phyloP scores from a whole-genome alignment of 2,888 invertebrate species.

The Coenonympha glycerion region DNA sequence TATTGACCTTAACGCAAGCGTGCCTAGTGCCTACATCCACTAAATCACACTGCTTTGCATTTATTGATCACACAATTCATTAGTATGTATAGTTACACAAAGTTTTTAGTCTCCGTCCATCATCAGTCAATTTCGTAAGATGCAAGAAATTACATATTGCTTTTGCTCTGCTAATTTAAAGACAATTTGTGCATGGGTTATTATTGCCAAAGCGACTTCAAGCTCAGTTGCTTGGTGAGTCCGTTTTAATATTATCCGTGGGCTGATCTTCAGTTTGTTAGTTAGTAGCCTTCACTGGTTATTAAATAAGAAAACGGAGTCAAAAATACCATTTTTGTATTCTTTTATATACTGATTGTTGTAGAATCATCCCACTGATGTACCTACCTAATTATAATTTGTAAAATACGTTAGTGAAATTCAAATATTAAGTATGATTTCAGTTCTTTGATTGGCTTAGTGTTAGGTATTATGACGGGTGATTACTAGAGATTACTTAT shows the following conservation, averaged over 20 bases:
- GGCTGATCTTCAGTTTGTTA: too few species aligned
- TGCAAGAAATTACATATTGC: slow-evolving; percentile 14
- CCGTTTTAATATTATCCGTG: too few species aligned
- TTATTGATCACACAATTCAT: slow-evolving; percentile 19
- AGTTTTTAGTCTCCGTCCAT: slow-evolving; percentile 17
- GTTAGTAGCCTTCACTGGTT: too few species aligned
- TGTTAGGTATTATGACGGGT: too few species aligned
- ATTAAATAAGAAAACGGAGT: too few species aligned
- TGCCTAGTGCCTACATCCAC: slow-evolving; percentile 23
- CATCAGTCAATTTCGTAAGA: slow-evolving; percentile 23
- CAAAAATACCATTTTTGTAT: too few species aligned
- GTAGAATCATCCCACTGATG: too few species aligned
- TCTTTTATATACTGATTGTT: too few species aligned
- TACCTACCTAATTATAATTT: too few species aligned
- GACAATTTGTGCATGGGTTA: slow-evolving; percentile 22
- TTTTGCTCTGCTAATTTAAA: slow-evolving; percentile 24
- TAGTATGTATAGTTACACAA: slow-evolving; percentile 22
- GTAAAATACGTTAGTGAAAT: too few species aligned
- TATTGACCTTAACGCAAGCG: slow-evolving; percentile 41
- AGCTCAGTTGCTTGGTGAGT: neutral
- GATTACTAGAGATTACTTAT: neutral
- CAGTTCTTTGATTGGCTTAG: too few species aligned
- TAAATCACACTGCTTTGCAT: slow-evolving; percentile 15
- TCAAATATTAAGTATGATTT: too few species aligned
- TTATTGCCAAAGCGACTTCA: slow-evolving; percentile 19